Base-by-base conservation (phyloP, 2,113 vertebrate genomes). In the Scolopax mira region DNA sequence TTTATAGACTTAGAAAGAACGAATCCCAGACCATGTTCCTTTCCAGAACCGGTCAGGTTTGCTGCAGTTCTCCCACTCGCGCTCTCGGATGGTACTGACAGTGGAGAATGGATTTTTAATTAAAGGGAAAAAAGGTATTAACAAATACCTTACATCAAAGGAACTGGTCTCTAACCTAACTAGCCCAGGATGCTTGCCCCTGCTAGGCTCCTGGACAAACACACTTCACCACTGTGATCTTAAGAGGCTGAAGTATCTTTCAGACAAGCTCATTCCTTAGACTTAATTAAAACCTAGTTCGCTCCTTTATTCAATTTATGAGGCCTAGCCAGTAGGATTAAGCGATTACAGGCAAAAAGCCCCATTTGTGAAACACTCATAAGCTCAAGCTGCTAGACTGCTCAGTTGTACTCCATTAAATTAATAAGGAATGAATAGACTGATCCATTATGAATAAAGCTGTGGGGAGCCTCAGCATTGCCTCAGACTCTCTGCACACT, bases 251-350 rank as follows among this genome's bases (percentile, higher is more conserved):
- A 96, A 97, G 97, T 97, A 97, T 97, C 98, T 98, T 97, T 98
- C 97, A 98, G 96, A 85, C 96, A 97, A 96, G 97, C 96, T 98
- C 97, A 97, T 98, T 98, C 97, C 97, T 98, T 98, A 97, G 97
- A 97, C 98, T 99, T 99, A 99, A 99, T 99, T 99, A 99, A 99
- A 99, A 98, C 98, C 98, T 98, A 98, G 98, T 97, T 98, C 98
- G 97, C 98, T 98, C 98, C 98, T 98, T 98, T 98, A 98, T 98
- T 98, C 98, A 97, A 98, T 98, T 98, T 98, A 98, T 98, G 98
- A 98, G 98, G 98, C 98, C 98, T 98, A 98, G 98, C 98, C 98
- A 96, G 98, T 96, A 98, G 99, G 99, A 99, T 99, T 99, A 99
- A 99, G 98, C 97, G 99, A 99, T 99, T 99, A 99, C 97, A 98